Percentiles rank a stretch among this genome's conserved stretches.
Conservation (phyloP, 1,140 invertebrate genomes). For the Colletes latitarsis region DNA sequence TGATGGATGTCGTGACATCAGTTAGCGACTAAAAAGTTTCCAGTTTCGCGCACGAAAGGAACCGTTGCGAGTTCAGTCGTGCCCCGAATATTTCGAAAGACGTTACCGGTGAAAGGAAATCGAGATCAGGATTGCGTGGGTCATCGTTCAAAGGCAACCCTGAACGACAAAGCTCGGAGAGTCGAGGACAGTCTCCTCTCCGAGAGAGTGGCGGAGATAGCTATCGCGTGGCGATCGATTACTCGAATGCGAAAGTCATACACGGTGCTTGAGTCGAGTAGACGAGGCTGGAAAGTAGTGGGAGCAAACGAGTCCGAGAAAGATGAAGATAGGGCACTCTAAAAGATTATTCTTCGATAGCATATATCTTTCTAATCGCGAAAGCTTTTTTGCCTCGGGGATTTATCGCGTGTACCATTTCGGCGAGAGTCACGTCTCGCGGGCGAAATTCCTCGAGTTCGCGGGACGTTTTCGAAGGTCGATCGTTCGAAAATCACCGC, state of each 20-base stretch:
- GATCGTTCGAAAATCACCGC: too few relatives aligned
- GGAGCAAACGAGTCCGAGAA: neutral
- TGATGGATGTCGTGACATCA: too few relatives aligned
- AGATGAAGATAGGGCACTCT: constrained; percentile 30
- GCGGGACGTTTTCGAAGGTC: too few relatives aligned
- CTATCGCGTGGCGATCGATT: constrained; percentile 17
- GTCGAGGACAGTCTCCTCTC: neutral
- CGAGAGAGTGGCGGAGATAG: neutral
- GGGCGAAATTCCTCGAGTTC: neutral
- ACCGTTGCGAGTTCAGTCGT: too few relatives aligned
- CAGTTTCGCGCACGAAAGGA: too few relatives aligned
- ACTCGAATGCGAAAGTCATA: constrained; percentile 24
- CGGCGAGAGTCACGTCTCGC: neutral
- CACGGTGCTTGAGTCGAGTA: neutral
- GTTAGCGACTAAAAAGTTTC: too few relatives aligned
- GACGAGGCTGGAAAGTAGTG: neutral
- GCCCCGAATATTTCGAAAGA: neutral
- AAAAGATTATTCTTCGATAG: constrained; percentile 31
- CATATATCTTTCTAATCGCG: constrained; percentile 27
- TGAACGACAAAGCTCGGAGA: constrained; percentile 16
- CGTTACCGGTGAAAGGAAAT: constrained; percentile 5
- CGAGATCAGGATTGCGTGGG: constrained; percentile 14
- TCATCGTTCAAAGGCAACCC: constrained; percentile 42
- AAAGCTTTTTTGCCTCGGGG: neutral
- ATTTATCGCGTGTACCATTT: neutral